phyloP scores from a whole-genome alignment of 1,140 invertebrate genomes.

The Drusus annulatus region DNA sequence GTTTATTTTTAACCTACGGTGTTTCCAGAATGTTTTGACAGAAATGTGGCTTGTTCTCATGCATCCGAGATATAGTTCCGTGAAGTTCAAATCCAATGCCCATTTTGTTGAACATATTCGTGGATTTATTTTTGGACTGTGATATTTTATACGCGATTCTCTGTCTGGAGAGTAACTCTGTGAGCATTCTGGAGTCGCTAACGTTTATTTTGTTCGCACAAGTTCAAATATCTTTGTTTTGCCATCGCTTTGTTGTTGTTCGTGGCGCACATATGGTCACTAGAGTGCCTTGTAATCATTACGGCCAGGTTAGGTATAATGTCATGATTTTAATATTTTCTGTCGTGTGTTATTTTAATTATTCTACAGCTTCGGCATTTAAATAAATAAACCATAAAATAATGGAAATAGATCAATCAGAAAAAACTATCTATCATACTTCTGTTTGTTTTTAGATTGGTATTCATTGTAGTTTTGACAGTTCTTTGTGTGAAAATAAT shows the following conservation, averaged over 20 bases:
- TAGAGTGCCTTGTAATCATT: constrained; percentile 33
- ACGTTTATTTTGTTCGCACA: not conserved
- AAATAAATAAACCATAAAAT: too few species aligned
- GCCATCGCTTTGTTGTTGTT: constrained; percentile 28
- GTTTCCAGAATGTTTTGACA: constrained; percentile 41
- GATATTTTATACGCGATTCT: not conserved
- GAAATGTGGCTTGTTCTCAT: constrained; percentile 1
- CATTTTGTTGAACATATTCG: constrained; percentile 45
- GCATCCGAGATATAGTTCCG: constrained; percentile 23
- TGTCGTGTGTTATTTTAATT: not conserved
- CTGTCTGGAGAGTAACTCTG: too few species aligned
- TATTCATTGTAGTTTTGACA: too few species aligned
- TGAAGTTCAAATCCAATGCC: constrained; percentile 12
- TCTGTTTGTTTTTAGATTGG: too few species aligned
- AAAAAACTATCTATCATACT: too few species aligned
- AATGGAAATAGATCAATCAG: too few species aligned
- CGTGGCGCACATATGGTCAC: constrained; percentile 38
- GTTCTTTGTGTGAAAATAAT: too few species aligned
- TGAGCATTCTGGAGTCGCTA: not conserved
- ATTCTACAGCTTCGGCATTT: too few species aligned
- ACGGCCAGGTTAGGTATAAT: constrained; percentile 23
- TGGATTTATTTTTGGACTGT: constrained; percentile 45
- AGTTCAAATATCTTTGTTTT: constrained; percentile 43
- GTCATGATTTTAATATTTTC: constrained; percentile 43
- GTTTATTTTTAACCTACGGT: constrained; percentile 41